Evolutionary conservation across 2,888 invertebrate genomes (phyloP).

Genomic region (Congeria kusceri): DNA sequence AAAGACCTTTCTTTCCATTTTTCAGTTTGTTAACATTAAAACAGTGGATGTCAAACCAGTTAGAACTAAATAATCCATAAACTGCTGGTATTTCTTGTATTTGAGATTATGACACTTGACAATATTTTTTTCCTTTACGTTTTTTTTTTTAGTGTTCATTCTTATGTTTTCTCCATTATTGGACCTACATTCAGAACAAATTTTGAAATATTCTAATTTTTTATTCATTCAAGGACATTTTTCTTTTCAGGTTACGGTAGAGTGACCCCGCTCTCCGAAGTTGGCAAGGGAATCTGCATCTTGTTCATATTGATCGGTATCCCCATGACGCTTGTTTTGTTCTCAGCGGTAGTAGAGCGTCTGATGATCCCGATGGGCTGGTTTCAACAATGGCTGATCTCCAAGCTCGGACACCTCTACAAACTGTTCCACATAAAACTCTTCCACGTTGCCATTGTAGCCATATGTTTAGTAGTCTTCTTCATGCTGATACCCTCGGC

Average conservation of each 20-base stretch:
- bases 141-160: too few species aligned
- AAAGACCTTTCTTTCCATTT: too few species aligned
- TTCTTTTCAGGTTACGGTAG: slow-evolving; percentile 92
- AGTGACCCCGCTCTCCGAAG: slow-evolving; percentile 93
- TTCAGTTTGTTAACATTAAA: too few species aligned
- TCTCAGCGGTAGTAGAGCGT: slow-evolving; percentile 93
- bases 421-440: slow-evolving; percentile 88
- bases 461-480: slow-evolving; percentile 86
- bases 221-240: too few species aligned
- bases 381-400: slow-evolving; percentile 87
- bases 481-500: slow-evolving; percentile 92
- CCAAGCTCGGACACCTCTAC: slow-evolving; percentile 81
- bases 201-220: too few species aligned
- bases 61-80: too few species aligned
- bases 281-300: slow-evolving; percentile 95
- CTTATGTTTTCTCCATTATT: too few species aligned
- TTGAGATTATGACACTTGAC: neutral
- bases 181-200: too few species aligned
- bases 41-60: too few species aligned
- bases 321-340: slow-evolving; percentile 93
- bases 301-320: slow-evolving; percentile 93
- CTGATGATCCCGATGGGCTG: slow-evolving; percentile 91
- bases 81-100: too few species aligned
- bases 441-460: slow-evolving; percentile 90
- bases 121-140: neutral